These are phyloP conservation scores for Epicampocera succincta DNA, from an alignment of 2,888 invertebrate genomes.

Conservation along the genomic window DNA sequence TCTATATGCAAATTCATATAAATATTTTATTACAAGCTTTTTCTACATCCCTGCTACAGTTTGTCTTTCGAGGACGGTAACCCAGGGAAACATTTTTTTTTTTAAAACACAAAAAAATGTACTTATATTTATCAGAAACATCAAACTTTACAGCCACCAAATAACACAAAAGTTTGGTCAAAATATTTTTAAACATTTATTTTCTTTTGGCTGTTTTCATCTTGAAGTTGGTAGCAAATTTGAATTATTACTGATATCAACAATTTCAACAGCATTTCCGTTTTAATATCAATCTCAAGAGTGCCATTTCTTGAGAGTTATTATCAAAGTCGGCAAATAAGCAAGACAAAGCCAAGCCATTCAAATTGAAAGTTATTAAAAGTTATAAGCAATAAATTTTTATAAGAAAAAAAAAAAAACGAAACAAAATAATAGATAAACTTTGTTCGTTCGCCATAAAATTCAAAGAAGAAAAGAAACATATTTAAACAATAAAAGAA, in stretches of 20 bases:
- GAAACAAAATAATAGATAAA: background rate
- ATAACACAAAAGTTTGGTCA: conserved; percentile 42
- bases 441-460: background rate
- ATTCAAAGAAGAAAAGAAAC: no score
- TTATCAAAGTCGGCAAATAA: conserved; percentile 24
- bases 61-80: conserved; percentile 1
- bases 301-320: conserved; percentile 63
- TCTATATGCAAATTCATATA: conserved; percentile 31
- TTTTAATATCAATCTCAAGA: conserved; percentile 64
- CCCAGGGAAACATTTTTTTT: conserved; percentile 64
- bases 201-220: background rate
- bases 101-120: conserved; percentile 36
- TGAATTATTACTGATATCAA: conserved; percentile 55
- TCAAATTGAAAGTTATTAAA: conserved; percentile 43
- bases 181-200: background rate
- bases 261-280: conserved; percentile 21
- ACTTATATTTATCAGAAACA: background rate
- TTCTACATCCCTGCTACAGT: background rate
- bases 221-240: background rate
- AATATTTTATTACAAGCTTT: conserved; percentile 40
- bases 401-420: background rate
- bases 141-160: conserved; percentile 16
- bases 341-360: conserved; percentile 4
- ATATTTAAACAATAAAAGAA: no score
- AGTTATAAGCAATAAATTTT: conserved; percentile 48